phyloP scores from a whole-genome alignment of 2,797 vertebrate genomes.

The Astyanax mexicanus region DNA sequence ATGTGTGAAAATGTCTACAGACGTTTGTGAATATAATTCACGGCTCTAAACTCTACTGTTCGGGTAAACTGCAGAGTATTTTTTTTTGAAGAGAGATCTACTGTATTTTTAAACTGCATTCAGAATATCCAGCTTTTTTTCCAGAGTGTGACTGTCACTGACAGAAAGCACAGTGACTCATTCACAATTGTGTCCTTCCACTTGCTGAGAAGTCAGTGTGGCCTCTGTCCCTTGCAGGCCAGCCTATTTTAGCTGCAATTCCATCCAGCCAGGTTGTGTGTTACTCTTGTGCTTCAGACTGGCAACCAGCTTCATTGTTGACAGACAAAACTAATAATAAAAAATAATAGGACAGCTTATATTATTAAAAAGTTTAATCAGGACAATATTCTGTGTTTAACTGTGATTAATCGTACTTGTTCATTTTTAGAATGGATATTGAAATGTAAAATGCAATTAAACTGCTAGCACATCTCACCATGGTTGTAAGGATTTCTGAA shows the following conservation, averaged over 20 bases:
- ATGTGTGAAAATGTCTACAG: no score
- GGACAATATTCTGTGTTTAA: no score
- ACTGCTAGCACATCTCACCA: no score
- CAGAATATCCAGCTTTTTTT: background rate
- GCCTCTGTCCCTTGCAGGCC: background rate
- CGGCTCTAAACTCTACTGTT: background rate
- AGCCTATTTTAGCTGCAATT: slow-evolving; percentile 15
- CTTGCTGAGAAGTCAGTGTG: background rate
- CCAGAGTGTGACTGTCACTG: background rate
- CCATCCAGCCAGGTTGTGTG: background rate
- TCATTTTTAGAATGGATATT: no score
- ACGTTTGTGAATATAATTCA: background rate
- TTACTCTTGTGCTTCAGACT: background rate
- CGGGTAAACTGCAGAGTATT: background rate
- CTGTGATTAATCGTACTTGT: no score
- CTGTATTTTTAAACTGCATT: slow-evolving; percentile 11
- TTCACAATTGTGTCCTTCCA: background rate
- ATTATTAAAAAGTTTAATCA: no score
- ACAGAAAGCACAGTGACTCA: slow-evolving; percentile 3
- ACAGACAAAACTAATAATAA: background rate
- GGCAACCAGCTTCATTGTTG: background rate
- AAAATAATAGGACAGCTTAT: background rate
- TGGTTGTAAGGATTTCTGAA: no score
- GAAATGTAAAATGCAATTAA: no score
- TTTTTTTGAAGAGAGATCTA: slow-evolving; percentile 6